Conservation (phyloP, 92 coral and sea anemone genomes). For the Palythoa grandiflora region DNA sequence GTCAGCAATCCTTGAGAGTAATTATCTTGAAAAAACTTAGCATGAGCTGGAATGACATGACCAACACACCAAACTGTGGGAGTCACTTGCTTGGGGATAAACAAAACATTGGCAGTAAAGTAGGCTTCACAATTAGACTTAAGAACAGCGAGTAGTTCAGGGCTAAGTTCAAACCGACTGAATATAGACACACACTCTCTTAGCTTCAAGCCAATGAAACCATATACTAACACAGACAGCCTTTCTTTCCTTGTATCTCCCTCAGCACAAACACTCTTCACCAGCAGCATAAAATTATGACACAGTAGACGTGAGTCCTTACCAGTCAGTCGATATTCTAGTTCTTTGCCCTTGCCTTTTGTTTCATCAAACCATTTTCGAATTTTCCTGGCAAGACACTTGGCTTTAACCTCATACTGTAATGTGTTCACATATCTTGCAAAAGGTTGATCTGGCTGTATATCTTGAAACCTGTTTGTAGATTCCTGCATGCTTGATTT, state of each 20-base stretch:
- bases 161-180: constrained; percentile 6
- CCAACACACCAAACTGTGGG: constrained; percentile 18
- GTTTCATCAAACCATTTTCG: constrained; percentile 50
- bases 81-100: constrained; percentile 9
- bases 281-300: constrained; percentile 38
- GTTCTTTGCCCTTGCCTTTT: constrained; percentile 10
- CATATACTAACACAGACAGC: constrained; percentile 38
- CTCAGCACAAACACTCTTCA: constrained; percentile 10
- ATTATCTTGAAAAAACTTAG: neutral
- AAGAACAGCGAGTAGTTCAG: constrained; percentile 3
- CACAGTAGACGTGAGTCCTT: constrained; percentile 45
- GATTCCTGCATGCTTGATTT: constrained; percentile 20
- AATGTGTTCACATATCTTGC: constrained; percentile 20
- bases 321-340: constrained; percentile 15
- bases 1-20: constrained; percentile 17
- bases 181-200: constrained; percentile 17
- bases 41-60: constrained; percentile 12
- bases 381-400: constrained; percentile 48
- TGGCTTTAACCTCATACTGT: constrained; percentile 16
- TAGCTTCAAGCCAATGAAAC: constrained; percentile 37
- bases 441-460: constrained; percentile 8
- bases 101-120: constrained; percentile 10
- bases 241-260: constrained; percentile 30
- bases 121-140: constrained; percentile 9
- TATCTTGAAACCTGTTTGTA: constrained; percentile 31